Conservation (phyloP, 2,797 vertebrate species). For the Botia almorhae region DNA sequence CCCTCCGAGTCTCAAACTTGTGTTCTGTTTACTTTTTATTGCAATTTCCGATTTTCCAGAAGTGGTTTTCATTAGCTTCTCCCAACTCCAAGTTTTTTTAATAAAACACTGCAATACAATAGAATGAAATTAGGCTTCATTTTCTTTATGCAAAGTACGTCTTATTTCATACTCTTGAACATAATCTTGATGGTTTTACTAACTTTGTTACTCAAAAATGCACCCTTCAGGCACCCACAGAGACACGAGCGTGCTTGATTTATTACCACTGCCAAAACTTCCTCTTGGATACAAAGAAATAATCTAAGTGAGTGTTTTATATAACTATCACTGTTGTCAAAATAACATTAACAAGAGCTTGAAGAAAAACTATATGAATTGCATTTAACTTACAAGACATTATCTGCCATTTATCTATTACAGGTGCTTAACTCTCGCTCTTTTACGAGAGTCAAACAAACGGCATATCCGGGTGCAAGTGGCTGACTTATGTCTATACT, state of each 20-base stretch:
- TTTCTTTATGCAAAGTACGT: not conserved
- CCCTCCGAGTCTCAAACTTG: not conserved
- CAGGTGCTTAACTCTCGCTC: constrained; percentile 18
- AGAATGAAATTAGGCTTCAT: not conserved
- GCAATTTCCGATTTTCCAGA: not conserved
- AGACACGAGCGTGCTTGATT: not conserved
- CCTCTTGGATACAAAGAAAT: not conserved
- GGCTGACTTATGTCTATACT: constrained; percentile 32
- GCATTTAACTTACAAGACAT: constrained; percentile 17
- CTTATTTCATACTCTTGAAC: not conserved
- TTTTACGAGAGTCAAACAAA: constrained; percentile 36
- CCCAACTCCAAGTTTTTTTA: not conserved
- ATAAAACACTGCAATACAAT: not conserved
- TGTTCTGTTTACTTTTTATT: not conserved
- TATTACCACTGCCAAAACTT: not conserved
- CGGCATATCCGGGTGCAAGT: not conserved
- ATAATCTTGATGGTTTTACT: no score
- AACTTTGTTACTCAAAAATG: not conserved
- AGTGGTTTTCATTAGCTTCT: not conserved
- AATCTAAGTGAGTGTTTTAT: not conserved
- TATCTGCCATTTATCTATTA: constrained; percentile 8
- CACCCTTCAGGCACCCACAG: not conserved
- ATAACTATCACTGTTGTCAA: constrained; percentile 11
- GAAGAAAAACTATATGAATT: constrained; percentile 13
- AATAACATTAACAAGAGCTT: constrained; percentile 25